Evolutionary conservation across 2,797 vertebrate genomes (phyloP).

Genomic region (Kryptolebias ocellatus): DNA sequence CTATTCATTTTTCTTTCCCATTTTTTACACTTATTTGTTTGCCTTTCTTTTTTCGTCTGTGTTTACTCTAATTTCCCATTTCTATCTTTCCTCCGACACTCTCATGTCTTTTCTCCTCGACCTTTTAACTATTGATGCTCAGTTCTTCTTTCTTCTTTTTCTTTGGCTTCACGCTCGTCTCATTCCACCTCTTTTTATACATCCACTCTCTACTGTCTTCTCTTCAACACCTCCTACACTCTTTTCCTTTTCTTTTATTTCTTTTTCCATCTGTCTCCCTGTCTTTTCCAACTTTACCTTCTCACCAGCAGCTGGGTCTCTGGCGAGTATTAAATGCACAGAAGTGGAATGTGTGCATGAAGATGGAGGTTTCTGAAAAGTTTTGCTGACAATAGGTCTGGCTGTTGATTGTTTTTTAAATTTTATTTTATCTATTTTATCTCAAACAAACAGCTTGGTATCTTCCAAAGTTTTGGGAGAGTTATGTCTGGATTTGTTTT

Average conservation of each 20-base stretch:
- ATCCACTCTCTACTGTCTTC: constrained; percentile 17
- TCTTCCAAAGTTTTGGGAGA: too few relatives aligned
- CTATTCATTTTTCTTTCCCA: constrained; percentile 8
- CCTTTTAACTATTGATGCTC: constrained; percentile 7
- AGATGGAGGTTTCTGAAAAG: not conserved
- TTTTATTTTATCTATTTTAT: too few relatives aligned
- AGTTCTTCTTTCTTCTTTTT: constrained; percentile 1
- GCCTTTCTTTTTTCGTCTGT: not conserved
- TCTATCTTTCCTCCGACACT: constrained; percentile 41
- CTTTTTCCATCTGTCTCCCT: constrained; percentile 25
- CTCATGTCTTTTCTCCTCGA: constrained; percentile 20
- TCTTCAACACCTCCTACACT: constrained; percentile 41
- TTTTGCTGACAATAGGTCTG: not conserved
- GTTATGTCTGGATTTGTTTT: too few relatives aligned
- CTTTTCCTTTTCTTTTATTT: constrained; percentile 32
- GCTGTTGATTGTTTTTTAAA: not conserved
- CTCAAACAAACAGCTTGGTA: too few relatives aligned
- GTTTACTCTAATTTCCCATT: constrained; percentile 11
- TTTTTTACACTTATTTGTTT: constrained; percentile 1
- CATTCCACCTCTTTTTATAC: constrained; percentile 45
- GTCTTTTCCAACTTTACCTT: constrained; percentile 33
- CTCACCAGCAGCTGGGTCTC: constrained; percentile 37
- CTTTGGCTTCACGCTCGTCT: constrained; percentile 28
- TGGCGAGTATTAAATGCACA: constrained; percentile 29
- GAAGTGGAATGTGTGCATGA: not conserved